Evolutionary conservation across 2,797 vertebrate species (phyloP), one percentile per base, ranked within the genome.

Genomic region (Sitta carolinensis): DNA sequence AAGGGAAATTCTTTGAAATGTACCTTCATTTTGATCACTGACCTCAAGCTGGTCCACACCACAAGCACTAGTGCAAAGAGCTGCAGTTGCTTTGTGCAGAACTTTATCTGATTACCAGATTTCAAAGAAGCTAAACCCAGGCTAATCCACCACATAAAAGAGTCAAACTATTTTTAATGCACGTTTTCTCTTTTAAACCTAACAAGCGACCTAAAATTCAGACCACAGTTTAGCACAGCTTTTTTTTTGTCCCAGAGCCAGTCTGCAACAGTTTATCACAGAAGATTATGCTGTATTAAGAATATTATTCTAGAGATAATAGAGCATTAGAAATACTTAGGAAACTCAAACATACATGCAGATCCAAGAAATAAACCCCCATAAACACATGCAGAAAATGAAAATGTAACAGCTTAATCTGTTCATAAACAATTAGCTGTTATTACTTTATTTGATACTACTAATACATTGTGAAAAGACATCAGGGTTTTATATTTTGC

Each of bases 51-150:
- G 94, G 96, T 95, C 94, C 38, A 18, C 73, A 92, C 54, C 14
- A 0, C 86, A 88, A 96, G 96, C 92, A 42, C 86, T 55, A 75
- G 72, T 61, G 95, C 94, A 94, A 90, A 97, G 92, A 92, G 64
- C 95, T 95, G 78, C 75, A 67, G 83, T 64, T 80, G 78, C 96
- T 97, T 96, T 95, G 88, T 97, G 88, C 58, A 57, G 55, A 93
- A 94, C 87, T 97, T 97, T 97, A 94, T 94, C 95, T 96, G 96
- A 97, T 97, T 97, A 97, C 96, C 97, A 96, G 75, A 97, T 97
- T 97, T 97, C 96, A 97, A 98, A 98, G 96, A 84, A 94, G 73
- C 81, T 94, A 95, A 95, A 92, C 81, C 82, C 36, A 21, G 74
- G 69, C 87, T 96, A 97, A 96, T 97, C 94, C 91, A 84, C 76